Base-by-base conservation (phyloP, 2,797 vertebrate genomes). In the Anguilla obscura region DNA sequence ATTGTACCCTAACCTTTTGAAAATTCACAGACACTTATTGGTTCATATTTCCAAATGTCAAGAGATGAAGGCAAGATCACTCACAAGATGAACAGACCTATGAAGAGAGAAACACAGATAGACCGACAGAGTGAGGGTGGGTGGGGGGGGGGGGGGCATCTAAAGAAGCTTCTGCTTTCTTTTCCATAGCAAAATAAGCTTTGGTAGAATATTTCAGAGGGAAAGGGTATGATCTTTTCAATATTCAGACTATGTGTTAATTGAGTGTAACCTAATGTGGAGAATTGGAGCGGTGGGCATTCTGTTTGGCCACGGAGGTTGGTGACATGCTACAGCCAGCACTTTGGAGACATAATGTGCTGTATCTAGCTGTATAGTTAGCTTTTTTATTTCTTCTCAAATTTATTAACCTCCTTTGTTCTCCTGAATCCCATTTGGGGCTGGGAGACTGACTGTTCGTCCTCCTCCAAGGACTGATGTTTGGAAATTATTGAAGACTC, bases 31-130 rank as follows among this genome's bases (percentile, higher is more conserved):
- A 87, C 56, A 82, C 56, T 90, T 89, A 91, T 89, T 90, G 89
- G 88, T 82, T 89, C 85, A 89, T 89, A 90, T 91, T 91, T 85
- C 91, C 27, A 93, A 93, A 91, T 91, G 92, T 93, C 90, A 93
- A n/a, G 33, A 88, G 88, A 91, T 92, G 87, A 91, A 92, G 90
- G 88, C 79, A 76, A 87, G 84, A 84, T 84, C 76, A 89, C 87
- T 88, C 85, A 87, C 82, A 63, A 87, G 58, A 83, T 54, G 82
- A 89, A 87, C 50, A 86, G 85, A 86, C 85, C 76, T 85, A 84
- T 71, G 87, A 85, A 79, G 54, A n/a, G 52, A 60, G 83, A 88
- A 83, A 88, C 3, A 24, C 18, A 63, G 52, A 74, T 69, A 87
- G 69, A 86, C 76, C 69, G 48, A 69, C 60, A 88, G 71, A 86